Percentiles rank a stretch among this genome's conserved stretches.
Conservation (phyloP, 2,797 vertebrate species). For the Rhinella marina region DNA sequence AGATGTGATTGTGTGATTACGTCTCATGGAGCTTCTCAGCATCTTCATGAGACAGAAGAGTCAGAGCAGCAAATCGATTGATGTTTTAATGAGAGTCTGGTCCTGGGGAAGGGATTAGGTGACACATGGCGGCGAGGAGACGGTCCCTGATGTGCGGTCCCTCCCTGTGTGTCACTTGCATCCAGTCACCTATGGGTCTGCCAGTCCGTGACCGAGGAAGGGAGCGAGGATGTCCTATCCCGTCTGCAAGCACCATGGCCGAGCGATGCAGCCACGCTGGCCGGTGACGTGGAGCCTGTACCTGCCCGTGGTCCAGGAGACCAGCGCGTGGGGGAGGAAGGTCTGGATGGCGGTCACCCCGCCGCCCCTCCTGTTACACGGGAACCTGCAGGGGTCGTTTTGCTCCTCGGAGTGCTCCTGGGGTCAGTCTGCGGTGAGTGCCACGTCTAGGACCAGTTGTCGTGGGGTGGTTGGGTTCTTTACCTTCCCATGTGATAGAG, state of each 20-base stretch:
- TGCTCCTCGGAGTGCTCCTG: not conserved
- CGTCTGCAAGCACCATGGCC: not conserved
- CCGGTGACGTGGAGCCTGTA: not conserved
- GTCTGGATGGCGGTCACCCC: not conserved
- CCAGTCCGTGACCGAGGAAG: not conserved
- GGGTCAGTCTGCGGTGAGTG: conserved; percentile 10
- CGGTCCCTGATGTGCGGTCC: not conserved
- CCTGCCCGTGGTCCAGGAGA: fast-evolving
- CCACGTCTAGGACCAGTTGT: too few relatives aligned
- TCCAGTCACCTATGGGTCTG: not conserved
- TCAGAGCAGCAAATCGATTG: not conserved
- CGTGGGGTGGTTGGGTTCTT: too few relatives aligned
- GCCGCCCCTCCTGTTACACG: not conserved
- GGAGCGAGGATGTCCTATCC: not conserved
- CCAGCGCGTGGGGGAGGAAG: fast-evolving
- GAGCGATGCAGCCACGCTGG: fast-evolving
- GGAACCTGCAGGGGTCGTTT: not conserved
- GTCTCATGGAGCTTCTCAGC: not conserved
- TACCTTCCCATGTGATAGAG: not conserved
- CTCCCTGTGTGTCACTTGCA: conserved; percentile 4
- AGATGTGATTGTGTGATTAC: not conserved
- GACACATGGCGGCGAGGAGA: not conserved
- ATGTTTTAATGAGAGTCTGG: conserved; percentile 35
- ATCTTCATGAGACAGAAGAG: not conserved
- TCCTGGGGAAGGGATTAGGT: not conserved